Percentiles rank a stretch among this genome's conserved stretches.
Evolutionary conservation across 2,113 vertebrate genomes (phyloP).

Genomic region (Vulpes lagopus): DNA sequence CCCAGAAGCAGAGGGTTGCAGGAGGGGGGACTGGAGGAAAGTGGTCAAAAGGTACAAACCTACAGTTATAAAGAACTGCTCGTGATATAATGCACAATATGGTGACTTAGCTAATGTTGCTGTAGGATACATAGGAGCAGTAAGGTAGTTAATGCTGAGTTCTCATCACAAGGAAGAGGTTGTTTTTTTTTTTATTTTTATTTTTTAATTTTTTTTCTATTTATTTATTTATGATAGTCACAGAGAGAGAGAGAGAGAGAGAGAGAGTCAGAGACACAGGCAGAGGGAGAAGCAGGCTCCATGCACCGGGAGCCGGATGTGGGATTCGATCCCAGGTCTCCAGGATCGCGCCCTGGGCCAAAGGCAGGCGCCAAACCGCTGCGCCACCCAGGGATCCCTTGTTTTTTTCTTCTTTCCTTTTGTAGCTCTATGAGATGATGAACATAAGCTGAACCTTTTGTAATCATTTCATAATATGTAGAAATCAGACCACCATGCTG

Average conservation of each 20-base stretch:
- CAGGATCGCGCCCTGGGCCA: too few relatives aligned
- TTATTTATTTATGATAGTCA: too few relatives aligned
- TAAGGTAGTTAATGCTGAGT: neutral
- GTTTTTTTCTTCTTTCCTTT: neutral
- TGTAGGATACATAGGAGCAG: neutral
- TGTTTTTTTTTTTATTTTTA: neutral
- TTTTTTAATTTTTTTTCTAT: too few relatives aligned
- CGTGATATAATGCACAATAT: neutral
- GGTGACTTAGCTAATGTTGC: neutral
- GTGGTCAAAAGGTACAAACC: neutral
- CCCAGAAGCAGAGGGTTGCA: neutral
- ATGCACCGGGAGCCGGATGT: too few relatives aligned
- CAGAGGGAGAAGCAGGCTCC: too few relatives aligned
- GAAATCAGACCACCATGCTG: neutral
- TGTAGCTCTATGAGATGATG: neutral
- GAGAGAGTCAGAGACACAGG: too few relatives aligned
- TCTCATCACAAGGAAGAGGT: neutral
- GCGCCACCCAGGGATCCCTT: too few relatives aligned
- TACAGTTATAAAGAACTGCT: neutral
- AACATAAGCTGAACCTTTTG: neutral
- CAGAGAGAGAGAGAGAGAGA: too few relatives aligned
- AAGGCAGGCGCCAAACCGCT: too few relatives aligned
- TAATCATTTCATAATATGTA: neutral
- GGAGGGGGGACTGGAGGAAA: neutral
- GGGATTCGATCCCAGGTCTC: too few relatives aligned